These are phyloP conservation scores for Drosophila murphyi DNA, from an alignment of 1,140 invertebrate genomes.

Conservation along the genomic window DNA sequence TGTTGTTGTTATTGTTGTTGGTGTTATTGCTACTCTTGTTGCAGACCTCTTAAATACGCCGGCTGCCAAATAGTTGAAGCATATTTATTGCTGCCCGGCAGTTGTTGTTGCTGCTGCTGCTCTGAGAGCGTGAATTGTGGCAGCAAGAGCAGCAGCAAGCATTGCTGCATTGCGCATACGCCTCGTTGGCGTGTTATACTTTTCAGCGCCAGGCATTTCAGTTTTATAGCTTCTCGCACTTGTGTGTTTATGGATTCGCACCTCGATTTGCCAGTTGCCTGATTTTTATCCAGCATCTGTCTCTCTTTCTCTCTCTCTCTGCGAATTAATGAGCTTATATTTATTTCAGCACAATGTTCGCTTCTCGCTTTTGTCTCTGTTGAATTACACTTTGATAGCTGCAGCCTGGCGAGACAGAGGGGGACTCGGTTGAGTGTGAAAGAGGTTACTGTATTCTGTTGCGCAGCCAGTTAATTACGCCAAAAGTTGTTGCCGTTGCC, in stretches of 20 bases:
- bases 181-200: constrained; percentile 52
- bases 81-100: constrained; percentile 73
- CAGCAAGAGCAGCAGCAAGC: constrained; percentile 16
- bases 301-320: background rate
- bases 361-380: constrained; percentile 52
- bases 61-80: constrained; percentile 81
- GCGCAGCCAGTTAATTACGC: constrained; percentile 66
- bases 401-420: background rate
- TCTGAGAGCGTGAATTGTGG: background rate
- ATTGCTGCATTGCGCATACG: constrained; percentile 73
- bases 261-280: constrained; percentile 82
- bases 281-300: constrained; percentile 49
- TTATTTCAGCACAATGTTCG: constrained; percentile 70
- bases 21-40: constrained; percentile 44
- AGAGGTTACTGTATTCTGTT: constrained; percentile 38
- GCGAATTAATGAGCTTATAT: constrained; percentile 82
- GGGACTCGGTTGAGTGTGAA: constrained; percentile 26
- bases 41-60: constrained; percentile 72
- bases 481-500: constrained; percentile 46
- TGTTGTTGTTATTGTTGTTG: constrained; percentile 5
- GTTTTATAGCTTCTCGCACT: constrained; percentile 77
- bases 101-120: constrained; percentile 15
- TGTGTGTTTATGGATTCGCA: constrained; percentile 83
- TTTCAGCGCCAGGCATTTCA: constrained; percentile 55
- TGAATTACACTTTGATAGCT: constrained; percentile 42